These are phyloP conservation scores for Tamias sibiricus DNA, from an alignment of 2,113 vertebrate species.

Conservation along the genomic window DNA sequence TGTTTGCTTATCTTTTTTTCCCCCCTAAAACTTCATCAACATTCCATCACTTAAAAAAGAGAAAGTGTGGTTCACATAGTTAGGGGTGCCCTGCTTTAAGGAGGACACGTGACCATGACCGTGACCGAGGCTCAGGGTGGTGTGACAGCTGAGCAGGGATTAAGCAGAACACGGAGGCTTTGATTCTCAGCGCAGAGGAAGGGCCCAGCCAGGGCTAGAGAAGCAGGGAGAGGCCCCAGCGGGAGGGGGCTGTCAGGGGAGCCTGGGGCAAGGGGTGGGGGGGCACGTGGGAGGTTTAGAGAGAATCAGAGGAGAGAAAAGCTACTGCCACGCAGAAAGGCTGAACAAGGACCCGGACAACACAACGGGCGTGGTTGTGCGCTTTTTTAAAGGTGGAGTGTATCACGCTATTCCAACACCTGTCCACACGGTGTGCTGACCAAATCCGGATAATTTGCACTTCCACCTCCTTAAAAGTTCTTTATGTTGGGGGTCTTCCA, in stretches of 20 bases:
- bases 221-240: neutral
- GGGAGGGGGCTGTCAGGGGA: neutral
- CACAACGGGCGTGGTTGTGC: neutral
- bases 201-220: neutral
- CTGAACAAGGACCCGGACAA: neutral
- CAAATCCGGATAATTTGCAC: neutral
- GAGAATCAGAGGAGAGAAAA: neutral
- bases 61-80: neutral
- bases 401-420: neutral
- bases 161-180: neutral
- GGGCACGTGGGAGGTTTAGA: neutral
- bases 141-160: neutral
- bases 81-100: neutral
- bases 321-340: accelerated
- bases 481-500: neutral
- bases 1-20: neutral
- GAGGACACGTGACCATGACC: accelerated
- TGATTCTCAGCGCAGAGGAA: neutral
- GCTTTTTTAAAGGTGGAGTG: neutral
- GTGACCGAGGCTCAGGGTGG: accelerated
- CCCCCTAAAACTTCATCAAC: neutral
- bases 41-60: neutral
- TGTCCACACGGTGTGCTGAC: too few species aligned
- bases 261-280: neutral
- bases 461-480: neutral